Base-by-base conservation (phyloP, 2,888 invertebrate genomes). In the Apotomis betuletana region DNA sequence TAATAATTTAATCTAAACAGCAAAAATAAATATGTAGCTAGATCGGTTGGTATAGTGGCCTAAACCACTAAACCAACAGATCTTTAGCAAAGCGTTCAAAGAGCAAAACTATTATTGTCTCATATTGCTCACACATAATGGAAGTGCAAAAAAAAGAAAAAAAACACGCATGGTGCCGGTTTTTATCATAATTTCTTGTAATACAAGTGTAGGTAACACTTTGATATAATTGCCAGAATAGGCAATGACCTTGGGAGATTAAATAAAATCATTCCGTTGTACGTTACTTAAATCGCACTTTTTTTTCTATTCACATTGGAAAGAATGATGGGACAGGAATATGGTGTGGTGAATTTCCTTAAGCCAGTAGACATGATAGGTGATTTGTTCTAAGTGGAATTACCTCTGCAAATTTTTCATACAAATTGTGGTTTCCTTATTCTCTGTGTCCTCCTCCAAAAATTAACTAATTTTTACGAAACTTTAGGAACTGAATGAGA, bases 91-190 rank as follows among this genome's bases (percentile, higher is more conserved):
- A 10, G 57, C 44, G 38, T 9, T 49, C 49, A 15, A 5, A 52
- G n/a, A 58, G 27, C 54, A 12, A 15, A 61, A 10, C 46, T 67
- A 55, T 55, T 15, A 49, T 60, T 61, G 61, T n/a, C n/a, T 44
- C 49, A 63, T 10, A 49, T 49, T 67, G 55, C 62, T 51, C 51
- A 61, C 41, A 55, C 49, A 57, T 46, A 61, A 67, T 54, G 60
- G 12, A 61, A 5, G 61, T 38, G 62, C 58, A 71, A 71, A 71
- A 71, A 69, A 65, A 38, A 44, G 36, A 44, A 62, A 71, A 71
- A 71, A 71, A 71, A 69, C 51, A 27, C 55, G 51, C 65, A 38
- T 55, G 41, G 60, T 61, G 64, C 60, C 54, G 60, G 67, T 71
- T 71, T 71, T 71, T 67, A 61, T 12, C 41, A 58, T 15, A 49